Evolutionary conservation across 1,140 invertebrate genomes (phyloP).

Genomic region (Cherax destructor): DNA sequence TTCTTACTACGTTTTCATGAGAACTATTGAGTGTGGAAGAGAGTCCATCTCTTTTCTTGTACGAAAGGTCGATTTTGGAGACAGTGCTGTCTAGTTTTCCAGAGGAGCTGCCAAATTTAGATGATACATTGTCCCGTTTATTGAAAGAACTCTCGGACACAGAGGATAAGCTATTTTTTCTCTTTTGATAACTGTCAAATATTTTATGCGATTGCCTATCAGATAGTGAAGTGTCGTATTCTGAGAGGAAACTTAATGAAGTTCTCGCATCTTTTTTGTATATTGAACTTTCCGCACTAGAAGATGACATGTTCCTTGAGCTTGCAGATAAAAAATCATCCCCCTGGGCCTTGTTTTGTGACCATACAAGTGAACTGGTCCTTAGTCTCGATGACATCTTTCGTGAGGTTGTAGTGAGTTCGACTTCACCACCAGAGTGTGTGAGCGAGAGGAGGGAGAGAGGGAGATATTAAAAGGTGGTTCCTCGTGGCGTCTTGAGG

Average conservation of each 20-base stretch:
- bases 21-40: neutral
- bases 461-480: neutral
- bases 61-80: neutral
- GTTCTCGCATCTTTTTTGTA: neutral
- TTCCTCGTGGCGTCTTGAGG: neutral
- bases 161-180: neutral
- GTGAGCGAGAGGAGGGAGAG: neutral
- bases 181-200: neutral
- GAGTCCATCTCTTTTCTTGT: neutral
- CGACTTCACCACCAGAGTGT: neutral
- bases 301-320: neutral
- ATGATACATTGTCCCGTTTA: neutral
- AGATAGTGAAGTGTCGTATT: no score
- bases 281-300: constrained; percentile 6
- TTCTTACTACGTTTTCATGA: neutral
- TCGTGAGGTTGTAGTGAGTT: neutral
- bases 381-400: neutral
- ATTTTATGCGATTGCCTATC: neutral
- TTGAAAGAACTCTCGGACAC: neutral
- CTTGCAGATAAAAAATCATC: neutral
- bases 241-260: neutral
- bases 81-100: neutral
- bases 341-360: neutral
- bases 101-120: neutral
- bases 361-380: neutral